A percentile compares a stretch with the other conserved stretches of the same genome.
These are phyloP conservation scores for Oxyruncus cristatus DNA, from an alignment of 2,113 vertebrate species.

Conservation along the genomic window DNA sequence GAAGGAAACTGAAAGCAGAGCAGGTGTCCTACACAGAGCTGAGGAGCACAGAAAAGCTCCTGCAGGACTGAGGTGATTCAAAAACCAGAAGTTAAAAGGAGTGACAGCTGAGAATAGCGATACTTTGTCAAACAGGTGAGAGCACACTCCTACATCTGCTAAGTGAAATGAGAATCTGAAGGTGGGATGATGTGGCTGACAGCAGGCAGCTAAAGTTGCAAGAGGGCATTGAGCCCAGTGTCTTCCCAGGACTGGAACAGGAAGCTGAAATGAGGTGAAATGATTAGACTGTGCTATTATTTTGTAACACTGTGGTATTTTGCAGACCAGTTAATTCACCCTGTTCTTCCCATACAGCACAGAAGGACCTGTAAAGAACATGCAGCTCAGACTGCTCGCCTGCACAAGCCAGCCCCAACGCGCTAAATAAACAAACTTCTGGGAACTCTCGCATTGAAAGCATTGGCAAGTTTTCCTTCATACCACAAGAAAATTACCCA, in stretches of 20 bases:
- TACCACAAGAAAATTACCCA: neutral
- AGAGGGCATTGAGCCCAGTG: neutral
- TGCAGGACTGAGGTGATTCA: neutral
- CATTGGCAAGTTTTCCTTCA: neutral
- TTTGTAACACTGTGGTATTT: neutral
- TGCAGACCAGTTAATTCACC: neutral
- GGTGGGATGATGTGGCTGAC: neutral
- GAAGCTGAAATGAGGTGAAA: neutral
- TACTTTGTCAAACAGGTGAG: neutral
- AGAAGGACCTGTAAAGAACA: neutral
- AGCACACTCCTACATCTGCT: neutral
- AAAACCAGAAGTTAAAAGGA: neutral
- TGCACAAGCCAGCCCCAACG: neutral
- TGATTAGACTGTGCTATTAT: neutral
- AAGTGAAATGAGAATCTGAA: neutral
- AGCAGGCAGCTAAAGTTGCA: neutral
- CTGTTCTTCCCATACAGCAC: neutral
- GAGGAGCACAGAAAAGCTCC: neutral
- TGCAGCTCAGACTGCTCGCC: neutral
- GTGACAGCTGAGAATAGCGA: rapidly evolving
- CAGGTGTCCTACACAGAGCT: rapidly evolving
- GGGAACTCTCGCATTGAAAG: neutral
- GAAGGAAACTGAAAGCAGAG: neutral
- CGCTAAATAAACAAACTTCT: neutral
- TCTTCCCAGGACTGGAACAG: neutral